These are phyloP conservation scores for Aethes cnicana DNA, from an alignment of 2,888 invertebrate genomes.

Conservation along the genomic window DNA sequence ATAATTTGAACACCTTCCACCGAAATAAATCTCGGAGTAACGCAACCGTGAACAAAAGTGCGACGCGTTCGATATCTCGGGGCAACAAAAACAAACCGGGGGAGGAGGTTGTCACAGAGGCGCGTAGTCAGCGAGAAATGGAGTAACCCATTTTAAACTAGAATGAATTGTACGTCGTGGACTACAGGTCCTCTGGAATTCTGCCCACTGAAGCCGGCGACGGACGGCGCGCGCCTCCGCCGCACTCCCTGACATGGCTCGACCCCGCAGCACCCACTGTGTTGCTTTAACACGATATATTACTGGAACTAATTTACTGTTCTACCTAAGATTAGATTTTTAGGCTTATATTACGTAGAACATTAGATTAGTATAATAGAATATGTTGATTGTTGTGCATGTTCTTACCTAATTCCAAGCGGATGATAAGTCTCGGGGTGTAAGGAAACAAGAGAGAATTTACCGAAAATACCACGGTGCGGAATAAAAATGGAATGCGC, in stretches of 20 bases:
- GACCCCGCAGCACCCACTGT: too few relatives aligned
- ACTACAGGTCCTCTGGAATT: slow-evolving; percentile 76
- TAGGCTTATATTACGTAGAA: too few relatives aligned
- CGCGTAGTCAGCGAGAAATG: slow-evolving; percentile 75
- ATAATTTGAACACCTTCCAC: slow-evolving; percentile 25
- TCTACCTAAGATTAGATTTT: too few relatives aligned
- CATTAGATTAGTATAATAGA: too few relatives aligned
- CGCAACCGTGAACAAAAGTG: slow-evolving; percentile 28
- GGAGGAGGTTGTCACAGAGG: slow-evolving; percentile 65
- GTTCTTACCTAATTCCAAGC: too few relatives aligned
- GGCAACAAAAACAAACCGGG: slow-evolving; percentile 56
- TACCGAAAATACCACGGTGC: too few relatives aligned
- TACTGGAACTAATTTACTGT: not conserved
- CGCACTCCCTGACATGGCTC: slow-evolving; percentile 33
- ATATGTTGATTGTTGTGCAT: too few relatives aligned
- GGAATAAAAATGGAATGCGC: too few relatives aligned
- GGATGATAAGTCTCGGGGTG: too few relatives aligned
- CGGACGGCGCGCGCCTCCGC: slow-evolving; percentile 39
- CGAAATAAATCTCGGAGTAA: slow-evolving; percentile 27
- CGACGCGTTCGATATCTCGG: slow-evolving; percentile 48
- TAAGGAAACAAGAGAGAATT: too few relatives aligned
- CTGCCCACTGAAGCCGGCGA: slow-evolving; percentile 66
- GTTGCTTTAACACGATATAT: too few relatives aligned
- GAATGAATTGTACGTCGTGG: slow-evolving; percentile 78
- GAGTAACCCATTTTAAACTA: slow-evolving; percentile 78